These are phyloP conservation scores for Yponomeuta plumbellus DNA, from an alignment of 2,888 invertebrate genomes.

Conservation along the genomic window DNA sequence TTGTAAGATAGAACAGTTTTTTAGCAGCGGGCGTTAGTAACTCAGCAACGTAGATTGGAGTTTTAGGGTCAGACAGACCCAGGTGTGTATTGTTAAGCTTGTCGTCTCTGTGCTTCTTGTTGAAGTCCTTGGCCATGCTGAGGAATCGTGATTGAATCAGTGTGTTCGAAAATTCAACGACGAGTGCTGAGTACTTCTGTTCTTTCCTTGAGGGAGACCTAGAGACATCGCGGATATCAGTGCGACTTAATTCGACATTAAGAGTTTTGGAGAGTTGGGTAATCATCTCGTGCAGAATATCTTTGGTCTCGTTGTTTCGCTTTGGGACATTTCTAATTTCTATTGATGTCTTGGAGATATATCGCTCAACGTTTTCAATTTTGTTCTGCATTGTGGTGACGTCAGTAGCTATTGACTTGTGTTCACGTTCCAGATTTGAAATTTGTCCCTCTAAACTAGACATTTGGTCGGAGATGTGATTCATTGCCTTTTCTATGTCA, in stretches of 20 bases:
- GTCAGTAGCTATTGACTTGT: background rate
- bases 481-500: too few relatives aligned
- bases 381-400: background rate
- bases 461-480: slow-evolving; percentile 2
- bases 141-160: background rate
- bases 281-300: background rate
- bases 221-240: slow-evolving; percentile 10
- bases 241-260: background rate
- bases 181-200: slow-evolving; percentile 1
- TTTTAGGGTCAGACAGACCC: background rate
- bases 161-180: slow-evolving; percentile 6
- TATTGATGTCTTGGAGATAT: slow-evolving; percentile 1
- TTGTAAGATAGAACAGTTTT: slow-evolving; percentile 9
- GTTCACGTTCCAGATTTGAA: background rate
- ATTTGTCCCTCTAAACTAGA: slow-evolving; percentile 1
- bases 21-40: background rate
- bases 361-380: background rate
- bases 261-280: background rate
- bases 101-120: background rate
- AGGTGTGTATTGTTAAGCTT: too few relatives aligned
- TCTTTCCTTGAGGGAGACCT: slow-evolving; percentile 11
- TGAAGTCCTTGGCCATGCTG: background rate
- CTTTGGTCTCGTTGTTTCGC: slow-evolving; percentile 3
- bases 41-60: background rate
- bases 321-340: slow-evolving; percentile 10